Percentiles rank a stretch among this genome's conserved stretches.
phyloP scores from a whole-genome alignment of 1,140 invertebrate species.

The Hylaeus volcanicus region DNA sequence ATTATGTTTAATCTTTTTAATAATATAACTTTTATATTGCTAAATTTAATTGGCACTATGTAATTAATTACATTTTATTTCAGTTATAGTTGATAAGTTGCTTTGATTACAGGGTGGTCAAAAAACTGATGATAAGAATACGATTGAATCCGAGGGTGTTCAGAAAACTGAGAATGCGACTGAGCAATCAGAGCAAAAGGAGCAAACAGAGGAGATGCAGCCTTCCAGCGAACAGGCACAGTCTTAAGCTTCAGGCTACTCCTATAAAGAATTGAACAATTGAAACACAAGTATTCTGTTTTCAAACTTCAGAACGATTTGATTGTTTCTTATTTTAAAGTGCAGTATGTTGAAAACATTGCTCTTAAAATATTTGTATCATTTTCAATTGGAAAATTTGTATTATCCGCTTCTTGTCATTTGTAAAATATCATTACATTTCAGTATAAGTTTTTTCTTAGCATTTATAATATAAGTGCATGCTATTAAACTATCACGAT shows the following conservation, averaged over 20 bases:
- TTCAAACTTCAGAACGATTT: conserved; percentile 70
- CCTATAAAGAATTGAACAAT: conserved; percentile 66
- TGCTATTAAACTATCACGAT: conserved; percentile 25
- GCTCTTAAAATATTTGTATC: conserved; percentile 15
- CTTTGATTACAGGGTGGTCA: conserved; percentile 76
- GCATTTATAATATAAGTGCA: conserved; percentile 51
- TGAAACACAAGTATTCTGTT: conserved; percentile 62
- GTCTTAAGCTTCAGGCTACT: conserved; percentile 78
- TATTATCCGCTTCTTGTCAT: conserved; percentile 24
- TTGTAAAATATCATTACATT: conserved; percentile 40
- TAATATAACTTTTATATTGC: background rate
- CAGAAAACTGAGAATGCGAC: conserved; percentile 74
- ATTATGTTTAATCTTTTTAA: conserved; percentile 2
- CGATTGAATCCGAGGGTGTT: conserved; percentile 74
- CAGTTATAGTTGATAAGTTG: conserved; percentile 65
- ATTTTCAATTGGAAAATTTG: conserved; percentile 33
- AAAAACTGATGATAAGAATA: conserved; percentile 74
- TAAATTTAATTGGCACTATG: conserved; percentile 36
- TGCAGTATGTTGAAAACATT: conserved; percentile 24
- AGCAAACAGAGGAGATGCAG: conserved; percentile 74
- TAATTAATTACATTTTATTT: conserved; percentile 26
- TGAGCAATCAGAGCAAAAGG: conserved; percentile 75
- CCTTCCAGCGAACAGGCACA: conserved; percentile 78
- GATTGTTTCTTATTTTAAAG: conserved; percentile 35
- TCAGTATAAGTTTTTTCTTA: conserved; percentile 37